A percentile compares a stretch with the other conserved stretches of the same genome.
These are phyloP conservation scores for Squalus acanthias DNA, from an alignment of 2,797 vertebrate genomes.

Conservation along the genomic window DNA sequence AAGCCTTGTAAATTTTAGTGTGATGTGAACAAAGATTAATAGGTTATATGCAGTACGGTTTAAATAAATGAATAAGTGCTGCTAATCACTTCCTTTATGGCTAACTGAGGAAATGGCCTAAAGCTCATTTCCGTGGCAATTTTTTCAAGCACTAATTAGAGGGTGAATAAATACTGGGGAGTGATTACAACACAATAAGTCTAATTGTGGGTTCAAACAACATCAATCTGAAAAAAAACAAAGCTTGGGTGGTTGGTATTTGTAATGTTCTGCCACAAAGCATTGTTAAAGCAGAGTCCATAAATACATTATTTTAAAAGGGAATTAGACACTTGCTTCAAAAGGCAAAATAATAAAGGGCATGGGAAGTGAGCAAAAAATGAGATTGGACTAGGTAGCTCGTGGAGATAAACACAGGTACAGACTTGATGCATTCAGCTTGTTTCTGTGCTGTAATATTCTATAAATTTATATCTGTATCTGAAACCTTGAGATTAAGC, in stretches of 20 bases:
- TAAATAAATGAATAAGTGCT: conserved; percentile 14
- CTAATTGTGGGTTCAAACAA: not conserved
- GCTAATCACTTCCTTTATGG: conserved; percentile 20
- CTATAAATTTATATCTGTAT: not conserved
- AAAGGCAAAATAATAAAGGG: not conserved
- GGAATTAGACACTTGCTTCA: not conserved
- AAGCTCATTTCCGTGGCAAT: not conserved
- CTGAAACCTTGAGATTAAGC: not conserved
- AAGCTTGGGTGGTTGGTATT: not conserved
- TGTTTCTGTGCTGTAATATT: not conserved
- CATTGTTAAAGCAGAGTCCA: not conserved
- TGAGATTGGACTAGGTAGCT: not conserved
- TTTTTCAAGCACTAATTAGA: not conserved
- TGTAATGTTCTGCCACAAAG: not conserved
- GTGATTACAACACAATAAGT: not conserved
- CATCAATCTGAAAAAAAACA: not conserved
- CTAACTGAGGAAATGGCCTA: not conserved
- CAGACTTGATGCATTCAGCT: not conserved
- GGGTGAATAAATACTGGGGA: not conserved
- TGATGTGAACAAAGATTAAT: not conserved
- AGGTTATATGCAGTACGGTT: not conserved
- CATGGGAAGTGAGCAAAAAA: not conserved
- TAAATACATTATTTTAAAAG: not conserved
- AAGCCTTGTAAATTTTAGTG: not conserved
- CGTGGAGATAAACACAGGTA: not conserved